Conservation (phyloP, 2,797 vertebrate genomes). For the Tragopan temminckii region DNA sequence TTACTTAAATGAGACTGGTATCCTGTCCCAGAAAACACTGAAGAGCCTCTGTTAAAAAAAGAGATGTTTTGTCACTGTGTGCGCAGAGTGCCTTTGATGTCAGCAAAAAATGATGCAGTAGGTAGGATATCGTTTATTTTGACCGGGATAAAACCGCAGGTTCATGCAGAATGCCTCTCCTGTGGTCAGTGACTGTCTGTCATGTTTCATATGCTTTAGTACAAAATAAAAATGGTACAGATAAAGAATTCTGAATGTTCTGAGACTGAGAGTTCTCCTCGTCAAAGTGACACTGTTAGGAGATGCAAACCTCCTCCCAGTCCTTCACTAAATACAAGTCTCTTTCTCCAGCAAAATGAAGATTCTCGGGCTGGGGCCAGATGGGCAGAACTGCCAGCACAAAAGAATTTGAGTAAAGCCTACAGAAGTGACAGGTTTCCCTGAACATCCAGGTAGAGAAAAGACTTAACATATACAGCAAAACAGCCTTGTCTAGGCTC, state of each 20-base stretch:
- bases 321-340: background rate
- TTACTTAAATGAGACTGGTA: background rate
- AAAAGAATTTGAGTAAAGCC: background rate
- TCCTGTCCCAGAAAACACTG: background rate
- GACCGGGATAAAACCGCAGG: background rate
- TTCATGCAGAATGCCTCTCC: background rate
- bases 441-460: rapidly evolving
- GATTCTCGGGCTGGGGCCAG: background rate
- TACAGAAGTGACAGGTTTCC: background rate
- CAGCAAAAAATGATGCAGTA: background rate
- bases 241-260: background rate
- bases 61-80: background rate
- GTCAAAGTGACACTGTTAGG: background rate
- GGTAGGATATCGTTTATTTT: background rate
- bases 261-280: background rate
- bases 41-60: background rate
- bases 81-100: background rate
- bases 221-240: background rate
- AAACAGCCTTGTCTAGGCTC: background rate
- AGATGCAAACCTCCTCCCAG: background rate
- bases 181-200: background rate
- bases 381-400: background rate
- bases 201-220: background rate
- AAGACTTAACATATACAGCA: background rate
- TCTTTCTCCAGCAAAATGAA: background rate